phyloP scores from a whole-genome alignment of 2,113 vertebrate genomes.

The Pteropus alecto region DNA sequence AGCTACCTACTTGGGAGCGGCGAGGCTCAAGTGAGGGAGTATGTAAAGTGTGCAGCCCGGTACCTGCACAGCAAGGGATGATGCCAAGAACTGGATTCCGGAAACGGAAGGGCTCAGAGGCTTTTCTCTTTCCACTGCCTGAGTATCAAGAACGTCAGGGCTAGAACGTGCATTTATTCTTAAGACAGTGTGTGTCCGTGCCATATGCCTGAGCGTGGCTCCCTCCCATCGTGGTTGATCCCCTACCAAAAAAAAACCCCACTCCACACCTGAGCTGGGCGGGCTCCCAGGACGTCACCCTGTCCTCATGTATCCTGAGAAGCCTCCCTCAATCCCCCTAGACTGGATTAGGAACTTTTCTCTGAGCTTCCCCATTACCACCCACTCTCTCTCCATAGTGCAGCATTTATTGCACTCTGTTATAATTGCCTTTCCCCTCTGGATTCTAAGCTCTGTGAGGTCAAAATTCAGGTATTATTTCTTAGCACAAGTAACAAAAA shows the following conservation, averaged over 20 bases:
- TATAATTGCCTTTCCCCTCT: background rate
- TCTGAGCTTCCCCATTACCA: background rate
- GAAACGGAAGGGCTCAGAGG: background rate
- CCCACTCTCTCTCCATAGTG: background rate
- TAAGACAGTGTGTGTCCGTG: background rate
- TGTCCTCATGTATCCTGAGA: background rate
- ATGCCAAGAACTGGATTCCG: background rate
- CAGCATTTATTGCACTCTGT: background rate
- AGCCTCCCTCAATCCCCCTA: background rate
- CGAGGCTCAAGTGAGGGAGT: background rate
- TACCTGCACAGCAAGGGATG: background rate
- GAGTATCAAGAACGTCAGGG: background rate
- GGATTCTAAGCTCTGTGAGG: background rate
- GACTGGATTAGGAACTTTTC: background rate
- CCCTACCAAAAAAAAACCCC: background rate
- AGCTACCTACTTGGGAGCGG: background rate
- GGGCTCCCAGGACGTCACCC: background rate
- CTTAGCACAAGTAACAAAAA: background rate
- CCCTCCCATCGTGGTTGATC: background rate
- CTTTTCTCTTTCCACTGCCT: background rate
- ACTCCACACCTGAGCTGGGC: rapidly evolving
- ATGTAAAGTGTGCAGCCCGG: background rate
- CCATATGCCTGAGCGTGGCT: background rate
- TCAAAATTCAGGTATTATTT: background rate
- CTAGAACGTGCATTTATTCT: background rate